Base-by-base conservation (phyloP, 2,888 invertebrate species). In the Cordilura impudica region DNA sequence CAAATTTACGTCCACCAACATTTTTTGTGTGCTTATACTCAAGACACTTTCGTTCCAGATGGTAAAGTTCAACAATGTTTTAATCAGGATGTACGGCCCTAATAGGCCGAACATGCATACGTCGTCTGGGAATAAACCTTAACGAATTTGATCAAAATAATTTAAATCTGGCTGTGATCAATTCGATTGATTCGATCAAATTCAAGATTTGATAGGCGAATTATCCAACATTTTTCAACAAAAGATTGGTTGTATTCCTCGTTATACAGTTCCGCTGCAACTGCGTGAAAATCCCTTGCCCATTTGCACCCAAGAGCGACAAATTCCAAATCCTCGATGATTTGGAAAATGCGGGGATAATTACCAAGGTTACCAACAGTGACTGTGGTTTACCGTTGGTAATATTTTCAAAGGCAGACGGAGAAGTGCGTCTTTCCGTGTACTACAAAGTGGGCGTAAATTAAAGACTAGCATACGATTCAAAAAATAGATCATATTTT, bases 401-500 rank as follows among this genome's bases (percentile, higher is more conserved):
- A n/a, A n/a, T n/a, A n/a, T n/a, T n/a, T n/a, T n/a, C n/a, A n/a
- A n/a, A n/a, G n/a, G 19, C 51, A 60, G 2, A 60, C 60, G 4
- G 39, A 6, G 61, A 53, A 1, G 51, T 70, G 4, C 51, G 60
- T n/a, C 14, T 70, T 1, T 70, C 47, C 26, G 70, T 60, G 1
- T 10, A 53, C 1, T n/a, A n/a, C n/a, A n/a, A n/a, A n/a, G n/a
- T n/a, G n/a, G 61, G 71, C 7, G 18, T 61, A 29, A 71, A 71
- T 10, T 26, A 70, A 35, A n/a, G 58, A 1, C 35, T 70, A 6
- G 58, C 58, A 14, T n/a, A n/a, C n/a, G n/a, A n/a, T 10, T 31
- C n/a, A 47, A 2, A 56, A 53, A 66, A 61, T 73, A 3, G 67
- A 67, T 16, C 26, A 72, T 2, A 61, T 78, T 49, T 69, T 74